Base-by-base conservation (phyloP, 1,140 invertebrate species). In the Euwallacea similis region DNA sequence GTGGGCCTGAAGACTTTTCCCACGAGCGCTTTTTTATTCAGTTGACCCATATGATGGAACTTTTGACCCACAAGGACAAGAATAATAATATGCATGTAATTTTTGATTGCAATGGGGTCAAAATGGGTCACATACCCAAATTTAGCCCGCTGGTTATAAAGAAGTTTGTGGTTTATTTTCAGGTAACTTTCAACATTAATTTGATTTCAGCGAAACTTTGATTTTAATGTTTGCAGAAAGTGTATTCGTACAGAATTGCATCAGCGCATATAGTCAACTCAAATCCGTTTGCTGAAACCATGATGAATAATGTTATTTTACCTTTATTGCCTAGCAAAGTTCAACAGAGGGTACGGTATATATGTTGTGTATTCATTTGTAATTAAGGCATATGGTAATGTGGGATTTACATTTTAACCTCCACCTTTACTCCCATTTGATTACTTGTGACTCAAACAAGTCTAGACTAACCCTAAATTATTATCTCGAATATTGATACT, bases 1-100 rank as follows among this genome's bases (percentile, higher is more conserved):
- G 81, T 0, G 85, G 85, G 71, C 84, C 85, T 15, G 55, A 72
- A n/a, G 21, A 62, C 4, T 72, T 72, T 42, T n/a, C 16, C 7
- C 43, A 62, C 50, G 71, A 67, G 21, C 41, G 56, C 9, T 41
- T 44, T 7, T 9, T 67, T 0, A 41, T 8, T 11, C 66, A 77
- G 78, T 65, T 72, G 74, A 10, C 42, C 11, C 60, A 73, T 11
- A 4, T 69, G n/a, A 11, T 65, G 7, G 72, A 69, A 42, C 10
- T 69, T 15, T 13, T 64, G 2, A 21, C 67, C 9, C 42, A 69
- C 7, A 62, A 65, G 8, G 66, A 73, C 16, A 42, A 63, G 4
- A 60, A 13, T 16, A 62, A 54, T 33, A 53, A 21, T n/a, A 58
- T 69, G 44, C 67, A 69, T 11, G 53, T 15, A 7, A 72, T 79